Percentiles rank a stretch among this genome's conserved stretches.
Evolutionary conservation across 2,113 vertebrate species (phyloP).

Genomic region (Lathamus discolor): DNA sequence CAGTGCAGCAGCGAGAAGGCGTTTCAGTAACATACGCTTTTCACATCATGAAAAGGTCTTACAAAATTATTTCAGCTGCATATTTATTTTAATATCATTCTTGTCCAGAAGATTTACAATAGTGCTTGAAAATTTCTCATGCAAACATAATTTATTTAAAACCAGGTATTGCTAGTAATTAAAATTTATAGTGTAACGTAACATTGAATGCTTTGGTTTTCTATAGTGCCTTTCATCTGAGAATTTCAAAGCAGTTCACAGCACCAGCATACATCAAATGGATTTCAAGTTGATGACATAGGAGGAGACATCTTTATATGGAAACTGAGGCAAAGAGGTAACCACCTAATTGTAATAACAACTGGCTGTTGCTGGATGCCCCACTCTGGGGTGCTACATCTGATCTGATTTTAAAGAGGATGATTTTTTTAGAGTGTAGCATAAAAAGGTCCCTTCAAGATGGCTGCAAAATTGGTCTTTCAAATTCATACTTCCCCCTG

Average conservation of each 20-base stretch:
- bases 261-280: not conserved
- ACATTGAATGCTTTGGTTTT: conserved; percentile 20
- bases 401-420: not conserved
- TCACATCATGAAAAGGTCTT: not conserved
- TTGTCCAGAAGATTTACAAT: conserved; percentile 36
- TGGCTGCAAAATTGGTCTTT: not conserved
- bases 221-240: conserved; percentile 30
- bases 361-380: not conserved
- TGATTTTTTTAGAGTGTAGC: not conserved
- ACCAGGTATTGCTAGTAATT: conserved; percentile 25
- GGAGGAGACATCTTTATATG: not conserved
- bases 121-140: conserved; percentile 7
- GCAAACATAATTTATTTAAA: conserved; percentile 45
- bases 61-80: conserved; percentile 27
- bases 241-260: conserved; percentile 44
- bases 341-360: not conserved
- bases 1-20: not conserved
- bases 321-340: conserved; percentile 19
- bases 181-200: conserved; percentile 30
- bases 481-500: not conserved
- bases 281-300: not conserved
- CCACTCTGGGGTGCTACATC: not conserved
- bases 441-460: not conserved
- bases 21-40: not conserved
- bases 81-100: conserved; percentile 33